Percentiles rank a stretch among this genome's conserved stretches.
phyloP scores from a whole-genome alignment of 2,113 vertebrate genomes.

The Phycodurus eques region DNA sequence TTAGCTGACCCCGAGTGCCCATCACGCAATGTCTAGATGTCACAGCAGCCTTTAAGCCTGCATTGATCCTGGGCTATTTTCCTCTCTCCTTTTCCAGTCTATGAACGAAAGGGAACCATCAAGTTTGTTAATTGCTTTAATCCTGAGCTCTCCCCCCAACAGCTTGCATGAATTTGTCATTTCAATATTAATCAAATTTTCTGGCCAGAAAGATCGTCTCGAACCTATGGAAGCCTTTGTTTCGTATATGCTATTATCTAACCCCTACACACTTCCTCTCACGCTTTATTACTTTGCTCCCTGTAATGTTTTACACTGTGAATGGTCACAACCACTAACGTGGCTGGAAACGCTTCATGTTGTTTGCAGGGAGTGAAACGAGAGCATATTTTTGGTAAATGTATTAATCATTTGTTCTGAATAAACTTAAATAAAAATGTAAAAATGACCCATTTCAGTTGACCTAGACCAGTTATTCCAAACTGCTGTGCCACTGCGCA shows the following conservation, averaged over 20 bases:
- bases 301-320: no score
- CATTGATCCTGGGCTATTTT: slow-evolving; percentile 39
- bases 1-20: slow-evolving; percentile 28
- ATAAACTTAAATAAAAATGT: no score
- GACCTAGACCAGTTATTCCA: no score
- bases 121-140: slow-evolving; percentile 54
- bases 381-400: no score
- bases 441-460: no score
- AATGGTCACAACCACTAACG: no score
- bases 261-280: background rate
- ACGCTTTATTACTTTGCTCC: no score
- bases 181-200: slow-evolving; percentile 32
- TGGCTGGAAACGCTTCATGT: no score
- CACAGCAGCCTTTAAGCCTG: slow-evolving; percentile 27
- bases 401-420: no score
- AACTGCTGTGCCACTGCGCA: no score
- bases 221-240: background rate
- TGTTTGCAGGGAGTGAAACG: no score
- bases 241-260: background rate
- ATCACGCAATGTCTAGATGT: slow-evolving; percentile 34
- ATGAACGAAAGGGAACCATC: slow-evolving; percentile 50
- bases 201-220: slow-evolving; percentile 19
- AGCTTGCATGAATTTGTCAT: slow-evolving; percentile 10
- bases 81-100: slow-evolving; percentile 48
- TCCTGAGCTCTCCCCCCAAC: slow-evolving; percentile 34